Percentiles rank a stretch among this genome's conserved stretches.
phyloP scores from a whole-genome alignment of 2,113 vertebrate species.

The Rhea pennata region DNA sequence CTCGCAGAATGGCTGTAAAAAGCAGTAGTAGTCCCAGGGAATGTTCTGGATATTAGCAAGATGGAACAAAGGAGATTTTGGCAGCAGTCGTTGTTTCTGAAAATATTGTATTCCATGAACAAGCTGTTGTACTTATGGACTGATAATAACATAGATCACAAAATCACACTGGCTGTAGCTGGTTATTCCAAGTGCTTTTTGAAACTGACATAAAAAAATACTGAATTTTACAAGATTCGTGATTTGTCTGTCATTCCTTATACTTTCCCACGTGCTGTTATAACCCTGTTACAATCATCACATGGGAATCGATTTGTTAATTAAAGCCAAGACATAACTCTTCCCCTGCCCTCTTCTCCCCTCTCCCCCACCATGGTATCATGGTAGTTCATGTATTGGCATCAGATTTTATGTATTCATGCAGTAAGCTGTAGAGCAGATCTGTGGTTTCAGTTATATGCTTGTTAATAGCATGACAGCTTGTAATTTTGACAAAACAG shows the following conservation, averaged over 20 bases:
- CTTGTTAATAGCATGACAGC: background rate
- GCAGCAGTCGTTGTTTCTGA: background rate
- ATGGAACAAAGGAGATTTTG: background rate
- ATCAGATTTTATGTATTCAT: background rate
- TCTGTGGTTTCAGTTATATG: background rate
- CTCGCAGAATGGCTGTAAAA: background rate
- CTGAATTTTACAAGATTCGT: background rate
- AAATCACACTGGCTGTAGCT: background rate
- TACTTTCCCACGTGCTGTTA: background rate
- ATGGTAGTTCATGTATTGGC: background rate
- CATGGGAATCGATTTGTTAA: background rate
- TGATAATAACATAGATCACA: background rate
- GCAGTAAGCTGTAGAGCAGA: background rate
- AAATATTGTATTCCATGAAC: background rate
- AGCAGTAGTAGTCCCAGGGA: background rate
- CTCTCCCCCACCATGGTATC: background rate
- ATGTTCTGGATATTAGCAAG: background rate
- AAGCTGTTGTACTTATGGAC: background rate
- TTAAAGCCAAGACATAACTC: background rate
- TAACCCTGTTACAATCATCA: background rate
- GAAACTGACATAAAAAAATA: background rate
- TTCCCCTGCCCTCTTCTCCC: no score
- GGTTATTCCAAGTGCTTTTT: background rate
- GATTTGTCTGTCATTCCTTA: background rate
- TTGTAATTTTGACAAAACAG: background rate